Evolutionary conservation across 2,113 vertebrate species (phyloP), one percentile per base, ranked within the genome.

Genomic region (Enhydra lutris): DNA sequence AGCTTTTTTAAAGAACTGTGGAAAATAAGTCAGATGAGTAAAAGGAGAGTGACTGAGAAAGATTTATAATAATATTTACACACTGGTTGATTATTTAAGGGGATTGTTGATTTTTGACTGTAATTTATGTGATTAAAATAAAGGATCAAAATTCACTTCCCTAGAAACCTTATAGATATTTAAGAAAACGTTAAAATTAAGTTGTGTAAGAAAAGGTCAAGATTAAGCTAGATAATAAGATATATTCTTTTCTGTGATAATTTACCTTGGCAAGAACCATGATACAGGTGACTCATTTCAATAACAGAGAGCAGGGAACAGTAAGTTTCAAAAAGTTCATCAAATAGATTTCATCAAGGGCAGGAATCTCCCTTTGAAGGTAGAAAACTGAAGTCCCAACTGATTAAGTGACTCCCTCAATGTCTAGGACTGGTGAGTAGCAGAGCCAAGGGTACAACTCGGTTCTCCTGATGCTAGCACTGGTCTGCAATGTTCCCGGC

Each of bases 1-100:
- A 93, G 1, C 0, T 8, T 94, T 95, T 18, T 88, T 3, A 29
- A 94, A 1, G 76, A 79, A 92, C 17, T 79, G 61, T 1, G 3
- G 3, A 78, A 96, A 95, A 91, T 81, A 82, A 88, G 57, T 96
- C 81, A 76, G n/a, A 31, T 78, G 73, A 87, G 17, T 36, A 63
- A 95, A 84, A 4, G 57, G 67, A 85, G 97, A 89, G 34, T 39
- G 1, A 80, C 55, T 89, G 12, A 80, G n/a, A 94, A 89, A 97
- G 76, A 94, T 59, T 76, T 24, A 42, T 0, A 86, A 1, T 18
- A 71, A 31, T 93, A 8, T 5, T 86, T 94, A 52, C 21, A 89
- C 87, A 57, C 11, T 82, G 6, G 2, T 29, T 94, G 4, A 50
- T 90, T 91, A 7, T 42, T 63, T 39, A 97, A 96, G 63, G 45